Evolutionary conservation across 2,888 invertebrate genomes (phyloP), one percentile per base, ranked within the genome.

Genomic region (Drosophila seclusa): DNA sequence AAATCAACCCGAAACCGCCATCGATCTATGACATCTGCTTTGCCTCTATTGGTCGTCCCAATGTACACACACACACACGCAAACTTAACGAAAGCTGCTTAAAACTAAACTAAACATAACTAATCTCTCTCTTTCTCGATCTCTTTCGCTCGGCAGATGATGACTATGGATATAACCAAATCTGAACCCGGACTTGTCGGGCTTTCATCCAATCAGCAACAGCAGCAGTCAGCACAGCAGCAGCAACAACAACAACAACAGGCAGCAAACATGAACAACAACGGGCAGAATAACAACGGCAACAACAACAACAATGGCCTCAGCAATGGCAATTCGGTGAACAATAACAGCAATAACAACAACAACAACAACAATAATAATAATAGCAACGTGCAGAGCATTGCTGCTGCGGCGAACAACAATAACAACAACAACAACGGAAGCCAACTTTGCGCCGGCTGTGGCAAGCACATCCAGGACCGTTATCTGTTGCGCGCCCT

Each of bases 381-480:
- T 42, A 82, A 84, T 52, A 82, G 67, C 60, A 87, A 89, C 58
- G 85, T 86, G 36, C 89, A 87, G n/a, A 83, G 83, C 73, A 85
- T 89, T 32, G 86, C 89, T 3, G 79, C 89, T n/a, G 84, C 89
- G 2, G 89, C 85, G n/a, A 87, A 86, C 74, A 85, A 87, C 65
- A 85, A 85, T 55, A 91, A 90, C 49, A 92, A 91, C 81, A 91
- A 91, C 80, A 92, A 91, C 89, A 92, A 91, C 69, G 91, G 89
- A 64, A 94, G 94, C 63, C 95, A 97, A 94, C 96, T 98, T 87
- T 99, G 98, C 93, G 98, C 98, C 60, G 98, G 98, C 38, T 99
- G 99, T 93, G 97, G 97, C 92, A 98, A 98, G 94, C 96, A 96
- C 91, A 99, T 99, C 92, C 97, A 97, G 42, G 99, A 98, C 93